Conservation (phyloP, 2,888 invertebrate genomes). For the Acrobasis suavella region DNA sequence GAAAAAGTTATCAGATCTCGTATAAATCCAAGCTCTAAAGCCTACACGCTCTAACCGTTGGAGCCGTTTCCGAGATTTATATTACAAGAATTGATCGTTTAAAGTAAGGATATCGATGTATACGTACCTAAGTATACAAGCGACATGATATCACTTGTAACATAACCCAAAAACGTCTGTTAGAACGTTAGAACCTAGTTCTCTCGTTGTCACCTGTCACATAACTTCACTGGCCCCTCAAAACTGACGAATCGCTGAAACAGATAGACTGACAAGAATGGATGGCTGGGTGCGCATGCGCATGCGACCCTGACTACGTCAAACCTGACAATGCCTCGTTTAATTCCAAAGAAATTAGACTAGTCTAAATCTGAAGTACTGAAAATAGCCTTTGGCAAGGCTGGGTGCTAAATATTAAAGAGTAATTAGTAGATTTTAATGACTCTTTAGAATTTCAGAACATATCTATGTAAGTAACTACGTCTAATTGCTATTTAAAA, state of each 20-base stretch:
- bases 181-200: not conserved
- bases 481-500: no score
- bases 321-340: not conserved
- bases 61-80: no score
- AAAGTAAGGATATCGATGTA: no score
- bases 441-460: not conserved
- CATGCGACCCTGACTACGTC: not conserved
- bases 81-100: no score
- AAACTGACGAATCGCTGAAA: not conserved
- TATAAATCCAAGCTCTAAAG: no score
- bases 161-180: slow-evolving; percentile 3
- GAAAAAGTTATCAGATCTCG: no score
- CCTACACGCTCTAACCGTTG: no score
- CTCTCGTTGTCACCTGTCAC: slow-evolving; percentile 4
- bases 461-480: no score
- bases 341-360: no score
- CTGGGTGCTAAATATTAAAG: not conserved
- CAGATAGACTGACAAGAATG: slow-evolving; percentile 2
- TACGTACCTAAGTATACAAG: no score
- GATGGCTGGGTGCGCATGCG: not conserved
- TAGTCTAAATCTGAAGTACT: not conserved
- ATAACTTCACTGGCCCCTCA: not conserved
- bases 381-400: slow-evolving; percentile 2
- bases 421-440: slow-evolving; percentile 6
- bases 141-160: not conserved